Base-by-base conservation (phyloP, 2,113 vertebrate species). In the Pelodiscus sinensis region DNA sequence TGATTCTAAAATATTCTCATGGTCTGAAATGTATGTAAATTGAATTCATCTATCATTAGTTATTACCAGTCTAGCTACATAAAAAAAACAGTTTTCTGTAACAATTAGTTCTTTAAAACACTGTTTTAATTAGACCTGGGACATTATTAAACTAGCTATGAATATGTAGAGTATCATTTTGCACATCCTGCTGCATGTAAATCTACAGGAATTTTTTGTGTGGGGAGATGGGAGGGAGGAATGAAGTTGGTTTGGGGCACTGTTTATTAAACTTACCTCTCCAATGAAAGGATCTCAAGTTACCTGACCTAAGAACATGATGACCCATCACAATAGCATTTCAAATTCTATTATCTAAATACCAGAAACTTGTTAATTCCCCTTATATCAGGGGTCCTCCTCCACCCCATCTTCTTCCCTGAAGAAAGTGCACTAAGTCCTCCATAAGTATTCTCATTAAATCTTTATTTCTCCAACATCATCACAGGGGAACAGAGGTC, bases 21-120 rank as follows among this genome's bases (percentile, higher is more conserved):
- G 97, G 98, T 97, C 98, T 98, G 96, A 98, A 99, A 99, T 99
- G 98, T 99, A 99, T 99, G 99, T 98, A 98, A 99, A 99, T 99
- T 99, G 98, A 98, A 99, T 99, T 99, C 98, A 98, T 98, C 98
- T 98, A 99, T 99, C 98, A 96, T 98, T 98, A 98, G 98, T 98
- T 99, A 99, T 98, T 99, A 99, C 97, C 98, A 98, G 97, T 97
- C 97, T 97, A 97, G 98, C 98, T 98, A 98, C 98, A 99, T 98
- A 97, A 95, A 98, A 98, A 97, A 98, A 98, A 97, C 97, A 96
- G 96, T 98, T 99, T 99, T 99, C 98, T 98, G 94, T 97, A 99
- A 99, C 98, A 99, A 99, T 99, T 98, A 99, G 97, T 98, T 98
- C 89, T 98, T 99, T 98, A 98, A 98, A 99, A 98, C 91, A 96